Conservation (phyloP, 2,888 invertebrate genomes). For the Periphyllus acericola region DNA sequence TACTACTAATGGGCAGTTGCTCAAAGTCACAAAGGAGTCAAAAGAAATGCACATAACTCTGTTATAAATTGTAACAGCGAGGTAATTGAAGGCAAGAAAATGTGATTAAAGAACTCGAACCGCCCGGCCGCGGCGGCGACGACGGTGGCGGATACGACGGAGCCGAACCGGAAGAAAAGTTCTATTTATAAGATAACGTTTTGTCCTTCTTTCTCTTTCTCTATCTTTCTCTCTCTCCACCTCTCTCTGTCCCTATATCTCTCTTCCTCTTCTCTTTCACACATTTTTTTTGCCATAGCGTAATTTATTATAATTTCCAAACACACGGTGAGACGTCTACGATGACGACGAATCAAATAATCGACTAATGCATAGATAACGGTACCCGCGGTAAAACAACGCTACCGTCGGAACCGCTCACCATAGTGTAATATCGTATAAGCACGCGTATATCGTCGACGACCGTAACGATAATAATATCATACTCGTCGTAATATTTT, state of each 20-base stretch:
- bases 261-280: not conserved
- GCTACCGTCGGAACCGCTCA: not conserved
- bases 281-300: not conserved
- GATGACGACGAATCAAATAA: not conserved
- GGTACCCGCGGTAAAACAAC: not conserved
- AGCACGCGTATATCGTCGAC: too few species aligned
- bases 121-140: not conserved
- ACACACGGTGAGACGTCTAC: not conserved
- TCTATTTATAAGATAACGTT: not conserved
- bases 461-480: too few species aligned
- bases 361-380: not conserved
- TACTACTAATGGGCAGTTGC: not conserved
- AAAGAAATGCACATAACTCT: not conserved
- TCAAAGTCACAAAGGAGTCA: not conserved
- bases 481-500: too few species aligned
- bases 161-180: not conserved
- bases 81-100: constrained; percentile 1
- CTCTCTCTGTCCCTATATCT: rapidly evolving
- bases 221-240: not conserved
- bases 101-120: not conserved
- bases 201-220: not conserved
- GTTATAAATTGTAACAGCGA: not conserved
- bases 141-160: not conserved
- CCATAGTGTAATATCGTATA: too few species aligned
- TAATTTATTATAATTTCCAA: not conserved